Evolutionary conservation across 1,140 invertebrate species (phyloP), one percentile per base, ranked within the genome.

Genomic region (Ceratosolen fusciceps): DNA sequence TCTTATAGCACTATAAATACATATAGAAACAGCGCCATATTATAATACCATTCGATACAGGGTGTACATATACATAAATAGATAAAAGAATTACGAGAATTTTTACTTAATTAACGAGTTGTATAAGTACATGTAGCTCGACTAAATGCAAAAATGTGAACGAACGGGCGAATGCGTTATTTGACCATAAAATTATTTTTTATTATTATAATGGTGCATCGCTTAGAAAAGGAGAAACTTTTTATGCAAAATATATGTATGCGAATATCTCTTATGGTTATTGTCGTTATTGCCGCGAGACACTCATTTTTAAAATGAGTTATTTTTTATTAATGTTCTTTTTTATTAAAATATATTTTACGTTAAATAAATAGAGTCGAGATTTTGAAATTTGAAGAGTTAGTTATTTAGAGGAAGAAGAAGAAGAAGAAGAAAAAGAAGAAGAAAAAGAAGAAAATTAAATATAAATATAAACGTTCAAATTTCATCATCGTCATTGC

Each of bases 21-120:
- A 58, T 68, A 68, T 77, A 52, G 4, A 58, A 12, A 26, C 58
- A 56, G 71, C 71, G 77, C 71, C 77, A 74, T 74, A 79, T 60
- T 80, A 75, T 72, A 34, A 83, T 78, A 81, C 68, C 54, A 80
- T 83, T 79, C 73, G 58, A 80, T 77, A 89, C 87, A 89, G 88
- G 87, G 88, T 90, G 87, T 89, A 89, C 82, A 89, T 89, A 87
- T 77, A 89, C 83, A 88, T 83, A 83, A 81, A 82, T 71, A 82
- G 78, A 83, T 56, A 82, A 74, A 77, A 85, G 83, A 88, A 84
- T 83, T 86, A 85, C 81, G 82, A 83, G 85, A 82, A 87, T 88
- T 89, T 89, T 90, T 90, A 89, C 87, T 89, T 90, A 89, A 90
- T 88, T 88, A 89, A 81, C 80, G 84, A 82, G 43, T 56, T 75